Evolutionary conservation across 1,140 invertebrate species (phyloP).

Genomic region (Cotesia vestalis): DNA sequence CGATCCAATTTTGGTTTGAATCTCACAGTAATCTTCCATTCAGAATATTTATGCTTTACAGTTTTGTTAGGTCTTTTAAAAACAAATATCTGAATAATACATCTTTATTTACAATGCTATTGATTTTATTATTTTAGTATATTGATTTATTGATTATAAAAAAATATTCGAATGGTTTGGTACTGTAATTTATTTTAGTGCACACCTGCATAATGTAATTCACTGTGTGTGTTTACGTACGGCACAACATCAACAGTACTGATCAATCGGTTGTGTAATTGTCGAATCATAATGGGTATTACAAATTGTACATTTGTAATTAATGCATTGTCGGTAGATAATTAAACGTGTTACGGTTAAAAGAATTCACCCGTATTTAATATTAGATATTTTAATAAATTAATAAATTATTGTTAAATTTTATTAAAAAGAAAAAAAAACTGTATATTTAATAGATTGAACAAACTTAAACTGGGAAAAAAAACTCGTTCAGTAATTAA

Average conservation of each 20-base stretch:
- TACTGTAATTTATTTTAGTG: conserved; percentile 1
- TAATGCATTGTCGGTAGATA: conserved; percentile 3
- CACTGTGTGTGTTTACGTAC: background rate
- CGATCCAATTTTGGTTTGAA: background rate
- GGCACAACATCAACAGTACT: conserved; percentile 5
- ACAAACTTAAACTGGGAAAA: no score
- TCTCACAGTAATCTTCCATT: conserved; percentile 2
- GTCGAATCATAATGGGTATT: conserved; percentile 38
- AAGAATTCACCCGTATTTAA: background rate
- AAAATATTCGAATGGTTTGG: background rate
- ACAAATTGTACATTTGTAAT: conserved; percentile 18
- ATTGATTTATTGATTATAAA: background rate
- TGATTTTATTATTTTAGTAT: background rate
- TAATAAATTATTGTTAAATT: no score
- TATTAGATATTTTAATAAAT: conserved; percentile 1
- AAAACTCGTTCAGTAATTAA: no score
- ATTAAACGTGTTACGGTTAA: background rate
- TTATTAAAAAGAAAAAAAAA: no score
- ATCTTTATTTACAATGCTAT: no score
- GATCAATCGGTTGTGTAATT: conserved; percentile 48
- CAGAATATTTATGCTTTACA: background rate
- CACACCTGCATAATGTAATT: background rate
- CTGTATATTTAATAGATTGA: no score
- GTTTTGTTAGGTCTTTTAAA: background rate
- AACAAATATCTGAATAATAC: background rate